Percentiles rank a stretch among this genome's conserved stretches.
phyloP scores from a whole-genome alignment of 2,113 vertebrate species.

The Cyanoliseus patagonus region DNA sequence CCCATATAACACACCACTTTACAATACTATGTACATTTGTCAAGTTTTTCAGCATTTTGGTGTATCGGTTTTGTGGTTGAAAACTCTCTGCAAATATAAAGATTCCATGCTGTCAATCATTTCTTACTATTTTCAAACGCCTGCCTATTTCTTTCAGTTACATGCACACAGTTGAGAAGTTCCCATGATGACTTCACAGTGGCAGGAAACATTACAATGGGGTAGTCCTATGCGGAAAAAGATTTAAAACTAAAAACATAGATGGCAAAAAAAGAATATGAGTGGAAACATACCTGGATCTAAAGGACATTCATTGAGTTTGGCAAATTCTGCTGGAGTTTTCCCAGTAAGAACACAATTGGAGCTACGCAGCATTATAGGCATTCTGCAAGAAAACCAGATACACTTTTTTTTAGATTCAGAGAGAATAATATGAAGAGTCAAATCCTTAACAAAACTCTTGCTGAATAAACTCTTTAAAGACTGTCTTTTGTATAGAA shows the following conservation, averaged over 20 bases:
- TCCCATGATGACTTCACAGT: background rate
- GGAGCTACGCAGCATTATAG: slow-evolving; percentile 96
- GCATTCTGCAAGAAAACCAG: slow-evolving; percentile 84
- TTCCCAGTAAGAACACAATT: slow-evolving; percentile 97
- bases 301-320: slow-evolving; percentile 94
- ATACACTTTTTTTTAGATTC: background rate
- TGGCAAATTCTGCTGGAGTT: slow-evolving; percentile 93
- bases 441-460: background rate
- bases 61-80: background rate
- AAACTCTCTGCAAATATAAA: background rate
- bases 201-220: background rate
- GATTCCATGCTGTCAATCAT: background rate
- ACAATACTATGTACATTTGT: background rate
- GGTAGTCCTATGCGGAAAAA: background rate
- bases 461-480: background rate
- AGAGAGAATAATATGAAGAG: background rate
- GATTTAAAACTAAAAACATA: background rate
- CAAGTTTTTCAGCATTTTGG: background rate
- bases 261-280: background rate
- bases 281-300: slow-evolving; percentile 85
- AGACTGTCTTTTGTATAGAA: background rate
- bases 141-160: background rate
- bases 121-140: background rate
- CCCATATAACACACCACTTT: background rate
- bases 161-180: background rate